Percentiles rank a stretch among this genome's conserved stretches.
Conservation (phyloP, 2,888 invertebrate species). For the Dynastes maya region DNA sequence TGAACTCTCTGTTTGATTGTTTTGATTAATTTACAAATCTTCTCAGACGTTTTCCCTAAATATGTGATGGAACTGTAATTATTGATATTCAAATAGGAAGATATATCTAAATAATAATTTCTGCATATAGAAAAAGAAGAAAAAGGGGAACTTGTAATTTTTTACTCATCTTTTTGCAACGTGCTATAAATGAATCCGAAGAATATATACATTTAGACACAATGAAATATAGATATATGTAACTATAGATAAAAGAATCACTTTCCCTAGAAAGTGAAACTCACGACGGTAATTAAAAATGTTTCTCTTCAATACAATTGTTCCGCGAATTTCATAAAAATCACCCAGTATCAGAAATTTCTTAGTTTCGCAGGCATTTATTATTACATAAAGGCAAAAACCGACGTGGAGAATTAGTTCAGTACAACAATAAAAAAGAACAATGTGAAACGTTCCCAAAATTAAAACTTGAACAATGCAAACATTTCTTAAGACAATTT, state of each 20-base stretch:
- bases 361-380: neutral
- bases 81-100: no score
- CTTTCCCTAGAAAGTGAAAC: conserved; percentile 22
- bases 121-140: no score
- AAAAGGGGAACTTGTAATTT: no score
- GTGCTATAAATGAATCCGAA: no score
- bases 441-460: conserved; percentile 25
- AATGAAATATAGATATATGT: no score
- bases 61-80: no score
- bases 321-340: conserved; percentile 6
- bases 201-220: no score
- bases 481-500: conserved; percentile 14
- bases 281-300: conserved; percentile 6
- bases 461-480: conserved; percentile 14
- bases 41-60: no score
- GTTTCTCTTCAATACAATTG: conserved; percentile 2
- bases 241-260: neutral
- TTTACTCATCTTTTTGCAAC: no score
- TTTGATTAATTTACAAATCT: no score
- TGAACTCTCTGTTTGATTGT: no score
- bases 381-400: conserved; percentile 15
- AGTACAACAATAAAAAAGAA: conserved; percentile 8
- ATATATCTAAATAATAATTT: no score
- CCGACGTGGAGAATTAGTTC: conserved; percentile 1
- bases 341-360: neutral